A percentile compares a stretch with the other conserved stretches of the same genome.
These are phyloP conservation scores for Nomada lathburiana DNA, from an alignment of 2,888 invertebrate genomes.

Conservation along the genomic window DNA sequence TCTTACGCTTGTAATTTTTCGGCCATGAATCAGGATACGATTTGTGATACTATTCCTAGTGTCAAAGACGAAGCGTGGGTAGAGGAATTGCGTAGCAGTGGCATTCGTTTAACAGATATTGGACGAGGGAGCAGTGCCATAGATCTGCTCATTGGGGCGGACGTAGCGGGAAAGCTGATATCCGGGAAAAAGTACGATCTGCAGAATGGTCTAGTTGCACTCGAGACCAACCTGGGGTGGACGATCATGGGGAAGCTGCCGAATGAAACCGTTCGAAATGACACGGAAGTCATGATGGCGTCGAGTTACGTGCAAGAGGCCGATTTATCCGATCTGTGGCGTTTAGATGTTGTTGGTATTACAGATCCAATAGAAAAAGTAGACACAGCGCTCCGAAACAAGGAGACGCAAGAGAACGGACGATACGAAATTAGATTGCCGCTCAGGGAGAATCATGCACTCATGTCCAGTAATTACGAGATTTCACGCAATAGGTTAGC, in stretches of 20 bases:
- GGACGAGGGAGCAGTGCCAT: constrained; percentile 50
- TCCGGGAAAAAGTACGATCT: background rate
- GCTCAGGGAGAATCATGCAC: constrained; percentile 74
- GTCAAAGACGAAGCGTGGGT: background rate
- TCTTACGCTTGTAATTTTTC: background rate
- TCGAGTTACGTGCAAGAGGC: background rate
- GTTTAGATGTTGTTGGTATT: constrained; percentile 74
- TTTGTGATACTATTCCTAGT: background rate
- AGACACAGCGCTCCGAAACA: constrained; percentile 39
- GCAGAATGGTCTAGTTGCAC: background rate
- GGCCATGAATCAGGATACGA: background rate
- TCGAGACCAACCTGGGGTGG: background rate
- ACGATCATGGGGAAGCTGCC: background rate
- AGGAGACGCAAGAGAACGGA: constrained; percentile 55
- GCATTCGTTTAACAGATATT: background rate
- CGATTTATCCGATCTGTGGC: background rate
- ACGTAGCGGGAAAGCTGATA: background rate
- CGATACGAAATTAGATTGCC: constrained; percentile 77
- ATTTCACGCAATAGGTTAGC: constrained; percentile 8
- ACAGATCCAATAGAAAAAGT: constrained; percentile 65
- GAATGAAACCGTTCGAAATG: background rate
- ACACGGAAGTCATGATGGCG: background rate
- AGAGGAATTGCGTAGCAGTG: background rate
- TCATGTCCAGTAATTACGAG: constrained; percentile 68
- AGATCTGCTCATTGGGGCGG: background rate